phyloP scores from a whole-genome alignment of 2,797 vertebrate genomes.

The Chrysocyon brachyurus region DNA sequence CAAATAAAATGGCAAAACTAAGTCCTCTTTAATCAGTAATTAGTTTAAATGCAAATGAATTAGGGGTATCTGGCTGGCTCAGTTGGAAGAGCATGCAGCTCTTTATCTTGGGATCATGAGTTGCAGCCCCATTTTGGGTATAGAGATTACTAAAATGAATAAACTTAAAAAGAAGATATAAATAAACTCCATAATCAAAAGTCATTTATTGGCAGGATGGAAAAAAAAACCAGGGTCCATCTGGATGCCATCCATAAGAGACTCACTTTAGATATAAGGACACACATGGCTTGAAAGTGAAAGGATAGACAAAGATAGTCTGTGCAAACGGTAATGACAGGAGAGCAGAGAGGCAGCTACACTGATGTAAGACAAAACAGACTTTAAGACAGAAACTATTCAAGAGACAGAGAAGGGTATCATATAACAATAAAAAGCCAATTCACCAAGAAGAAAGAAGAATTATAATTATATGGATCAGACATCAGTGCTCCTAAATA shows the following conservation, averaged over 20 bases:
- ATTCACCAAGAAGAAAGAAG: background rate
- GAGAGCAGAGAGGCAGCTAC: background rate
- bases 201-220: background rate
- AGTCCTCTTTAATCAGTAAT: background rate
- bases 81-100: background rate
- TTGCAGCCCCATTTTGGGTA: background rate
- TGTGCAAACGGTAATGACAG: background rate
- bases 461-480: background rate
- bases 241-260: background rate
- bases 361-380: background rate
- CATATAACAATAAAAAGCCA: background rate
- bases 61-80: background rate
- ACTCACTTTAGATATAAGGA: background rate
- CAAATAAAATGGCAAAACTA: background rate
- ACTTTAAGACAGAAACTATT: background rate
- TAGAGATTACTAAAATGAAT: too few species aligned
- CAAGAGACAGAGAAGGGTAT: background rate
- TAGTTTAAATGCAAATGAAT: background rate
- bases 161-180: background rate
- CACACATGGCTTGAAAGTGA: background rate
- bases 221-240: background rate
- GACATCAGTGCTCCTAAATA: background rate
- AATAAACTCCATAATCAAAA: background rate
- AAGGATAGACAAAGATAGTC: background rate
- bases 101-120: background rate